These are phyloP conservation scores for Papilio glaucus DNA, from an alignment of 1,140 invertebrate genomes.

Conservation along the genomic window DNA sequence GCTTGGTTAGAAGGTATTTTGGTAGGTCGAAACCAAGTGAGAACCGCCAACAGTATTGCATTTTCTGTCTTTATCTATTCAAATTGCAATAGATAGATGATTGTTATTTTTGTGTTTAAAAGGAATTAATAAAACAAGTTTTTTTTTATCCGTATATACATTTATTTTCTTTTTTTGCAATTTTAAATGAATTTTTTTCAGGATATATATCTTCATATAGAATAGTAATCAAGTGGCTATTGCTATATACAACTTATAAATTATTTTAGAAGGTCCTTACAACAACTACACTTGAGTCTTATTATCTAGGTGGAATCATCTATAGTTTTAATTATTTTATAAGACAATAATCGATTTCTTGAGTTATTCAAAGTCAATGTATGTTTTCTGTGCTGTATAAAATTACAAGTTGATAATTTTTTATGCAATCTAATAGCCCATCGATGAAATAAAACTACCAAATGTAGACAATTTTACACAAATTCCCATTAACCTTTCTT, in stretches of 20 bases:
- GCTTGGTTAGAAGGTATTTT: too few species aligned
- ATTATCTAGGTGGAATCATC: slow-evolving; percentile 75
- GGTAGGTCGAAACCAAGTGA: too few species aligned
- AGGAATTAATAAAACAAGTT: slow-evolving; percentile 51
- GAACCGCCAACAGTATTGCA: too few species aligned
- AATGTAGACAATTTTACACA: not conserved
- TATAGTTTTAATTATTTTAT: slow-evolving; percentile 46
- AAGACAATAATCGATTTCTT: slow-evolving; percentile 34
- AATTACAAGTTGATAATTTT: slow-evolving; percentile 1
- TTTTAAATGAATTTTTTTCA: slow-evolving; percentile 56
- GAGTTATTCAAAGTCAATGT: too few species aligned
- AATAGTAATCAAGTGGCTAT: slow-evolving; percentile 75
- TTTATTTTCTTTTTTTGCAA: slow-evolving; percentile 69
- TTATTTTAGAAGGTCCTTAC: slow-evolving; percentile 64
- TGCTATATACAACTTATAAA: slow-evolving; percentile 76
- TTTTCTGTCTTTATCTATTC: too few species aligned
- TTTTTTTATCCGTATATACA: slow-evolving; percentile 63
- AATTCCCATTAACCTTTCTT: not conserved
- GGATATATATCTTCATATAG: slow-evolving; percentile 70
- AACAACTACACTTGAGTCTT: slow-evolving; percentile 74
- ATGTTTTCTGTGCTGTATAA: slow-evolving; percentile 43
- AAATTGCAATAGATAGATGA: too few species aligned
- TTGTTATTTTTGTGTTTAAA: not conserved
- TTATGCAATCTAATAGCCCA: not conserved
- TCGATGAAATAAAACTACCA: not conserved